Evolutionary conservation across 2,888 invertebrate species (phyloP).

Genomic region (Lymantria monacha): DNA sequence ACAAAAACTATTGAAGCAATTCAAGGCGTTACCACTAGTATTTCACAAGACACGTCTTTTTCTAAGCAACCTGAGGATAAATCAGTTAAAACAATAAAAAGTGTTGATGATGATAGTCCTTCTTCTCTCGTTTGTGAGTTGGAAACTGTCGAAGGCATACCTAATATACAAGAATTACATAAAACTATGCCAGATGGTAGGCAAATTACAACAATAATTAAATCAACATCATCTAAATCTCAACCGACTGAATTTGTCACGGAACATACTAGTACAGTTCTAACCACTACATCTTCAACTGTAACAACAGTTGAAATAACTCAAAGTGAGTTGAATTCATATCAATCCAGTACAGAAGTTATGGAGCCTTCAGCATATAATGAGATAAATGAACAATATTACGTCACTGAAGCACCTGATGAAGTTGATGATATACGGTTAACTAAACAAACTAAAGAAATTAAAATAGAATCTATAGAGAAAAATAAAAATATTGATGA

Average conservation of each 20-base stretch:
- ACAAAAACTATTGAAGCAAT: constrained; percentile 5
- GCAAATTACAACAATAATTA: constrained; percentile 50
- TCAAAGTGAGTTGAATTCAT: constrained; percentile 58
- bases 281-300: constrained; percentile 57
- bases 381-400: constrained; percentile 38
- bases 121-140: constrained; percentile 4
- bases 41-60: constrained; percentile 4
- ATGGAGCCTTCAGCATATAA: constrained; percentile 30
- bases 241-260: constrained; percentile 51
- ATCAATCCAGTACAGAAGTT: constrained; percentile 47
- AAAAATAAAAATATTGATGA: not conserved
- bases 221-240: constrained; percentile 45
- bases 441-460: constrained; percentile 1
- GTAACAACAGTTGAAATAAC: constrained; percentile 60
- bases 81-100: constrained; percentile 1
- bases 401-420: constrained; percentile 44
- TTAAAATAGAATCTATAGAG: not conserved
- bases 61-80: constrained; percentile 6
- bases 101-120: constrained; percentile 1
- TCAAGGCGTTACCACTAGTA: constrained; percentile 5
- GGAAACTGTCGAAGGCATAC: constrained; percentile 17
- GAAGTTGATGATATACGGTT: constrained; percentile 36
- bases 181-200: constrained; percentile 42
- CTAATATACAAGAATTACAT: constrained; percentile 33
- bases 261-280: constrained; percentile 54